Evolutionary conservation across 1,140 invertebrate species (phyloP).

Genomic region (Berghia stephanieae): DNA sequence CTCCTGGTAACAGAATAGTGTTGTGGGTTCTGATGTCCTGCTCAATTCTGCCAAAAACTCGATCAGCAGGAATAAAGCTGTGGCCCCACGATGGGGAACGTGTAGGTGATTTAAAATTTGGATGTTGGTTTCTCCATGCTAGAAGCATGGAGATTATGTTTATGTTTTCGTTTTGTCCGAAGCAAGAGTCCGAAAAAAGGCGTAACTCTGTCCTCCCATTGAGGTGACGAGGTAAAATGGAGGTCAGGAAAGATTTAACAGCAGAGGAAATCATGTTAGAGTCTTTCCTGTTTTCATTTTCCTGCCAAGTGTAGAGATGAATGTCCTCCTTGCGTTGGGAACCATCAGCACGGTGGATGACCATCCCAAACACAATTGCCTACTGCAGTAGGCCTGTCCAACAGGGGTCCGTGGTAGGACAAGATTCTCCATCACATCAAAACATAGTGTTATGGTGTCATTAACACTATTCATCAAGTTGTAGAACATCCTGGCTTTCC

Average conservation of each 20-base stretch:
- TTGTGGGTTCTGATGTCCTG: constrained; percentile 60
- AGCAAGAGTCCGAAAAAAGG: background rate
- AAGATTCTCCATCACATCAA: constrained; percentile 34
- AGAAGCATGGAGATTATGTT: no score
- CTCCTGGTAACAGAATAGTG: constrained; percentile 52
- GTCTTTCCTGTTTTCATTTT: constrained; percentile 29
- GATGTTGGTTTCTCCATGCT: no score
- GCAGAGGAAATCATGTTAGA: constrained; percentile 32
- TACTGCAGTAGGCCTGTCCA: constrained; percentile 25
- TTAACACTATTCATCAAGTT: constrained; percentile 11
- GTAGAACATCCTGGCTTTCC: constrained; percentile 25
- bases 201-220: background rate
- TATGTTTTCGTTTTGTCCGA: background rate
- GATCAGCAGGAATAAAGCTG: constrained; percentile 56
- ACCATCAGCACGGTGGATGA: constrained; percentile 9
- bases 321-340: background rate
- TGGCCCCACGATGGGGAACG: constrained; percentile 55
- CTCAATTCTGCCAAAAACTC: constrained; percentile 55
- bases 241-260: no score
- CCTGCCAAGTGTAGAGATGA: constrained; percentile 18
- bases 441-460: constrained; percentile 16
- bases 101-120: constrained; percentile 40
- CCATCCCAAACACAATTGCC: constrained; percentile 28
- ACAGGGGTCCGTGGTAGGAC: constrained; percentile 28
- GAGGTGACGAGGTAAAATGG: constrained; percentile 24